A percentile compares a stretch with the other conserved stretches of the same genome.
Conservation (phyloP, 2,888 invertebrate species). For the Rhamphomyia laevipes region DNA sequence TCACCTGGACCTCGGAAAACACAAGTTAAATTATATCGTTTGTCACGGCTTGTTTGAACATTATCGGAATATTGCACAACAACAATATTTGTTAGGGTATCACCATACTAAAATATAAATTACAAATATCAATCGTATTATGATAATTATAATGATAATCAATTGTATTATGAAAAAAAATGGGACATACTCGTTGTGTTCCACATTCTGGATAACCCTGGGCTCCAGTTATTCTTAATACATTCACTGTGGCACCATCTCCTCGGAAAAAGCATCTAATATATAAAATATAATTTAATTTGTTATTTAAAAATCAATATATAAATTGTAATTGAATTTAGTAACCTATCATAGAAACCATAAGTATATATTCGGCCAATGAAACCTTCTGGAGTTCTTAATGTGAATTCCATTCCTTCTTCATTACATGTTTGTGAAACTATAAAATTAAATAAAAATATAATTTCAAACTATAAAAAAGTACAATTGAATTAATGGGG, state of each 20-base stretch:
- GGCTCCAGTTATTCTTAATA: conserved; percentile 73
- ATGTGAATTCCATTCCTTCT: conserved; percentile 88
- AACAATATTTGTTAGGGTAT: conserved; percentile 87
- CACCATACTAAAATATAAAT: conserved; percentile 59
- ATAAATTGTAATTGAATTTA: background rate
- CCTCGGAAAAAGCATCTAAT: conserved; percentile 78
- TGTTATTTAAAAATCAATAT: too few relatives aligned
- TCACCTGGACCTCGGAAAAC: conserved; percentile 84
- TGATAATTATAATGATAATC: too few relatives aligned
- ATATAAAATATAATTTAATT: background rate
- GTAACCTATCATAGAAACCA: conserved; percentile 66
- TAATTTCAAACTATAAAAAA: background rate
- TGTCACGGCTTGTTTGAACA: conserved; percentile 82
- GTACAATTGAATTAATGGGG: conserved; percentile 13
- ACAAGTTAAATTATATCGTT: conserved; percentile 86
- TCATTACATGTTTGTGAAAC: conserved; percentile 86
- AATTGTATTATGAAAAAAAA: background rate
- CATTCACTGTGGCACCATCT: conserved; percentile 74
- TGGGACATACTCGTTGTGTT: conserved; percentile 56
- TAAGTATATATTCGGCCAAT: conserved; percentile 84
- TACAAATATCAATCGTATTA: background rate
- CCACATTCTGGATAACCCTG: conserved; percentile 92
- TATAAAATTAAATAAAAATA: conserved; percentile 27
- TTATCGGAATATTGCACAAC: conserved; percentile 90
- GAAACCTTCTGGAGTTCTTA: conserved; percentile 79